These are phyloP conservation scores for Pseudomyrmex cubaensis DNA, from an alignment of 1,140 invertebrate species.

Conservation along the genomic window DNA sequence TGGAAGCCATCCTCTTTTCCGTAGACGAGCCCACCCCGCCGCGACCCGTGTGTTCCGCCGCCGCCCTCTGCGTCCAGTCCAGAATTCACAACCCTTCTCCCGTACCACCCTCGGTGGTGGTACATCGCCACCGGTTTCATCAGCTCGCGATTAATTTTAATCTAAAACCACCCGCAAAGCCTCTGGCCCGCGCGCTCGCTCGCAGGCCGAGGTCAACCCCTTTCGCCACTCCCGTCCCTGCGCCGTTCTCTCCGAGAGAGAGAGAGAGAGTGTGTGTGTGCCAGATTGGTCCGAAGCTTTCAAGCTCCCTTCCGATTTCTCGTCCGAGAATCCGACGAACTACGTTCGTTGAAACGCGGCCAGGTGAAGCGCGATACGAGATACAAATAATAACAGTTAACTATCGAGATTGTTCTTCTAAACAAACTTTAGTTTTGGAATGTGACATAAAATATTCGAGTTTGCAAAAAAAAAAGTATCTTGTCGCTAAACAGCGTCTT, in stretches of 20 bases:
- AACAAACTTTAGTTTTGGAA: neutral
- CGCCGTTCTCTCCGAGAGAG: slow-evolving; percentile 51
- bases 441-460: neutral
- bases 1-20: slow-evolving; percentile 73
- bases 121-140: slow-evolving; percentile 74
- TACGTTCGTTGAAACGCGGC: slow-evolving; percentile 46
- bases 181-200: slow-evolving; percentile 64
- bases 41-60: slow-evolving; percentile 38
- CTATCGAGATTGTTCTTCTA: neutral
- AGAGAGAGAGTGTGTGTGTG: slow-evolving; percentile 29
- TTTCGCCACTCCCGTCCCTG: slow-evolving; percentile 56
- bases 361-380: slow-evolving; percentile 41
- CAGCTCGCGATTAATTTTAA: slow-evolving; percentile 79
- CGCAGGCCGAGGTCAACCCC: slow-evolving; percentile 70
- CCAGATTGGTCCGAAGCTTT: slow-evolving; percentile 69
- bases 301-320: slow-evolving; percentile 24
- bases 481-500: too few relatives aligned
- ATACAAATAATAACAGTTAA: slow-evolving; percentile 16
- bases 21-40: slow-evolving; percentile 60
- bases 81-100: slow-evolving; percentile 71
- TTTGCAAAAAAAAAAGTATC: neutral
- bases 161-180: slow-evolving; percentile 77
- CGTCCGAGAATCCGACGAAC: slow-evolving; percentile 54
- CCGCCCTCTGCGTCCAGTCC: slow-evolving; percentile 68
- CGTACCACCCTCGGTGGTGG: slow-evolving; percentile 55